Evolutionary conservation across 2,888 invertebrate species (phyloP), one percentile per base, ranked within the genome.

Genomic region (Ectemnius continuus): DNA sequence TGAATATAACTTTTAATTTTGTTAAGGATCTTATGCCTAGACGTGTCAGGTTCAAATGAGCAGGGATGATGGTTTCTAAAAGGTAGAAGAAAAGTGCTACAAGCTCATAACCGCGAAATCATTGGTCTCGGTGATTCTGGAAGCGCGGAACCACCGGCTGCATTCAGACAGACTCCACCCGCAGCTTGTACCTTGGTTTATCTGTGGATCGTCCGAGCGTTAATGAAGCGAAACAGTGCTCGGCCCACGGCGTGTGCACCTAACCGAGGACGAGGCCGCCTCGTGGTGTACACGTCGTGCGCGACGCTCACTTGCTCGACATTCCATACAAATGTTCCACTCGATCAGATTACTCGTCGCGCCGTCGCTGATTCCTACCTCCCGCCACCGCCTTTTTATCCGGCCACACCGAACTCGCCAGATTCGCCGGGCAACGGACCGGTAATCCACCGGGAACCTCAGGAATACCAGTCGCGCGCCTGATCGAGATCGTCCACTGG

Each of bases 321-420:
- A 88, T 87, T 87, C 88, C 86, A 74, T 85, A 86, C 86, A 87
- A 87, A 86, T 87, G 87, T 87, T 85, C 77, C 75, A 63, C 66
- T 65, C 80, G 83, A 86, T 87, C 87, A 86, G 87, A 88, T 88
- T 84, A 80, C 64, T 52, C 72, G 57, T 69, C 71, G 75, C 68
- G 58, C 60, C 26, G 66, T 52, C 36, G 13, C 75, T 52, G 67
- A 74, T 62, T 67, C 52, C 58, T 74, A 52, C 52, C 73, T 67
- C 65, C 16, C 52, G 52, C 52, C n/a, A 45, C 11, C 18, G 8
- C 18, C 52, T 61, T 57, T 58, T 52, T 61, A 14, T 23, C 48
- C 8, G 18, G 20, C 47, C 64, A 16, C 65, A 23, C 28, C 57
- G 18, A 36, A 36, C 36, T 11, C 18, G 26, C 14, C 45, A 28